A percentile compares a stretch with the other conserved stretches of the same genome.
phyloP scores from a whole-genome alignment of 2,113 vertebrate genomes.

The Cathartes aura region DNA sequence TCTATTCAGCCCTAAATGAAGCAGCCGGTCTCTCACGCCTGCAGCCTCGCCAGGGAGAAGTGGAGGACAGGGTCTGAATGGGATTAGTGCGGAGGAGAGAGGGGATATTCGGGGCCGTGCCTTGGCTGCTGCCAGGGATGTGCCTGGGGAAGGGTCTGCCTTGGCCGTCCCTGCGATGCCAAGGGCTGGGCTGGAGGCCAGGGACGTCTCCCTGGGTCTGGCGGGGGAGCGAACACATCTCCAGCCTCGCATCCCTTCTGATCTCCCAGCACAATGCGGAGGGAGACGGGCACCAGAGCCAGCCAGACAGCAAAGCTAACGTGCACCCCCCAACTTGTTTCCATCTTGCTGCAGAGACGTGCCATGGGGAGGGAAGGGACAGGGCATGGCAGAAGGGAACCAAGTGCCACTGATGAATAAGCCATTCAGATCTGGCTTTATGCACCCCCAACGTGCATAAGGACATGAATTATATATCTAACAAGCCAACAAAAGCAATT shows the following conservation, averaged over 20 bases:
- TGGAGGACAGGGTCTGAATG: neutral
- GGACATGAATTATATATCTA: constrained; percentile 39
- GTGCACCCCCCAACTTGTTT: neutral
- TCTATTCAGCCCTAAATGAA: neutral
- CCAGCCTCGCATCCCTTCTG: neutral
- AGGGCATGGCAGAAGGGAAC: neutral
- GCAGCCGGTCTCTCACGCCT: neutral
- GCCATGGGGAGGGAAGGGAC: neutral
- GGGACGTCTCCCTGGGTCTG: neutral
- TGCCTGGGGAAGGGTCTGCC: neutral
- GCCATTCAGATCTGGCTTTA: neutral
- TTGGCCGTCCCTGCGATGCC: accelerated
- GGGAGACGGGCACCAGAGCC: neutral
- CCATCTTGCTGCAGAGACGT: accelerated
- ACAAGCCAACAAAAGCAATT: constrained; percentile 28
- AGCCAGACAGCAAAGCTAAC: neutral
- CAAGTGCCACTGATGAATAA: neutral
- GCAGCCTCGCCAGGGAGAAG: neutral
- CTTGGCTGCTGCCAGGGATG: neutral
- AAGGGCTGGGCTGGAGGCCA: neutral
- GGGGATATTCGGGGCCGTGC: accelerated
- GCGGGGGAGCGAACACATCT: accelerated
- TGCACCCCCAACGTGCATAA: neutral
- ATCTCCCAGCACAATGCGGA: neutral
- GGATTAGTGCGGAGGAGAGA: neutral